Percentiles rank a stretch among this genome's conserved stretches.
phyloP scores from a whole-genome alignment of 2,888 invertebrate species.

The Psylliodes chrysocephalus region DNA sequence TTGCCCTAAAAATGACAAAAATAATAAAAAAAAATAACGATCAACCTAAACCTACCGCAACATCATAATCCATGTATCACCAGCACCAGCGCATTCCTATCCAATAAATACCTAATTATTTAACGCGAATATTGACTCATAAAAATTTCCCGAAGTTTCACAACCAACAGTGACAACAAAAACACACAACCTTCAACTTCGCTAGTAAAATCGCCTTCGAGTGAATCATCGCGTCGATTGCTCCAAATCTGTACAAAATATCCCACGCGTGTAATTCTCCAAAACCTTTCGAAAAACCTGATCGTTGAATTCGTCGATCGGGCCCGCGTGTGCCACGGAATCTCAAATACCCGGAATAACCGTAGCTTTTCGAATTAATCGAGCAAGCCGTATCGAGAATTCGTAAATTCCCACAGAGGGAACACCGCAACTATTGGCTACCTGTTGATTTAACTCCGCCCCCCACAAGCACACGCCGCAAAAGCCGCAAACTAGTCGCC shows the following conservation, averaged over 20 bases:
- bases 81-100: neutral
- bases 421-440: conserved; percentile 57
- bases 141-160: conserved; percentile 36
- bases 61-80: neutral
- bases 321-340: conserved; percentile 18
- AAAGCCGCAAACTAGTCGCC: too few species aligned
- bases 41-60: neutral
- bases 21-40: too few species aligned
- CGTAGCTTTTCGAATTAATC: conserved; percentile 41
- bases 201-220: conserved; percentile 18
- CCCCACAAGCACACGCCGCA: conserved; percentile 25
- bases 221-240: conserved; percentile 26
- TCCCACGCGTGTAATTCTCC: conserved; percentile 15
- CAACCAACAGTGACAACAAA: too few species aligned
- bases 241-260: conserved; percentile 17
- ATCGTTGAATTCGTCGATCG: too few species aligned
- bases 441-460: conserved; percentile 58
- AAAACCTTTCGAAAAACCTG: too few species aligned
- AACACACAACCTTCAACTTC: conserved; percentile 21
- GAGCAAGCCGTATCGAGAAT: conserved; percentile 38
- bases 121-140: conserved; percentile 37
- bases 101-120: neutral
- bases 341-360: conserved; percentile 42
- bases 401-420: conserved; percentile 44
- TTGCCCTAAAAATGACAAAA: too few species aligned